Evolutionary conservation across 37 sponge, comb jelly and placozoan genomes (phyloP), one percentile per base, ranked within the genome.

Genomic region (Aphrocallistes beatrix): DNA sequence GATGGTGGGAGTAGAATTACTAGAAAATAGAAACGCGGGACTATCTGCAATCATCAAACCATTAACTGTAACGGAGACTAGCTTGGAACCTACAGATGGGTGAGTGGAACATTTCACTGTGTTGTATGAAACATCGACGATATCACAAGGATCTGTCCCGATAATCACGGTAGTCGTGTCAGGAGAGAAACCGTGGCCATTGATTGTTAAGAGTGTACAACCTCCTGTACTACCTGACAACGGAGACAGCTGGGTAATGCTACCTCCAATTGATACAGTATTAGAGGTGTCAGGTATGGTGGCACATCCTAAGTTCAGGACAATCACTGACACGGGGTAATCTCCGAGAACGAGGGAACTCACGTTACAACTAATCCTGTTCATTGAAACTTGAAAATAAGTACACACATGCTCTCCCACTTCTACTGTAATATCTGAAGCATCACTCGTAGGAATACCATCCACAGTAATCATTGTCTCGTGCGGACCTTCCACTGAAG

Each of bases 1-100:
- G 23, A 91, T 83, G 16, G 36, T 34, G 1, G 94, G 96, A 0
- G 92, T 91, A 60, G 3, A 13, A 60, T 19, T 25, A 25, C n/a
- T 6, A 60, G 75, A 60, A 60, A 32, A 60, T 3, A 6, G 1
- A 60, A 60, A 60, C 10, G 32, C n/a, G n/a, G 8, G 6, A 60
- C 75, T 60, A 3, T 19, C 8, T 32, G 75, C n/a, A 60, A 60
- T 13, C n/a, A 30, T 60, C 21, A 21, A 25, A 3, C 75, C 75
- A 60, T 60, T 60, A 32, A 21, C 75, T 6, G 10, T 8, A 25
- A 60, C 75, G 8, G 8, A 60, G 28, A 60, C 32, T 60, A 60
- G 6, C 75, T 60, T 60, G n/a, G 75, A 25, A 30, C 75, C 75
- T 60, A 28, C 10, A 60, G 75, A 60, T 6, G 1, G 10, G 8